Conservation (phyloP, 2,113 vertebrate genomes). For the Gorsachius goisagi region DNA sequence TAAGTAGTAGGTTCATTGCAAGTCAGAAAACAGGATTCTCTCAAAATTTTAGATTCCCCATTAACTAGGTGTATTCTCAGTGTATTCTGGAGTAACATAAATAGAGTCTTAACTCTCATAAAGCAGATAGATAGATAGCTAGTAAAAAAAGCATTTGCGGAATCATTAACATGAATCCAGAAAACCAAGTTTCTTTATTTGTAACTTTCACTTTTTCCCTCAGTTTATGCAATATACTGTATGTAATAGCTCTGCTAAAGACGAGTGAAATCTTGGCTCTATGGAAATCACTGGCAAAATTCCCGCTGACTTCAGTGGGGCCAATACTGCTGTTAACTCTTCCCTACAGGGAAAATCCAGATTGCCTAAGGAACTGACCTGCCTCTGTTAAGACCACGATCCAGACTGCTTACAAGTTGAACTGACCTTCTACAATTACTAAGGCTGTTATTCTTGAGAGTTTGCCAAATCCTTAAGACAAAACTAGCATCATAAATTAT, state of each 20-base stretch:
- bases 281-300: not conserved
- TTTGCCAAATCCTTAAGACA: constrained; percentile 26
- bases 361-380: not conserved
- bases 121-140: not conserved
- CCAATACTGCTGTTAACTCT: constrained; percentile 28
- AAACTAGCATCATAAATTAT: constrained; percentile 20
- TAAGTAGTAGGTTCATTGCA: not conserved
- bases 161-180: not conserved
- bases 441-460: constrained; percentile 27
- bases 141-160: not conserved
- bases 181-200: not conserved
- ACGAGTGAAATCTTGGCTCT: not conserved
- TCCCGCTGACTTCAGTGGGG: constrained; percentile 16
- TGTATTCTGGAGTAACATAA: not conserved
- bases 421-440: not conserved
- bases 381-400: not conserved
- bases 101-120: not conserved
- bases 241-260: constrained; percentile 6
- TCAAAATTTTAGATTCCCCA: not conserved
- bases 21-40: not conserved
- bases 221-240: not conserved
- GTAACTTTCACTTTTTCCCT: not conserved
- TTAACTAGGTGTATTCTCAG: not conserved
- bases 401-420: not conserved
- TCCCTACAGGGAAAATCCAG: constrained; percentile 2